phyloP scores from a whole-genome alignment of 92 coral and sea anemone species.

The Blastomussa wellsi region DNA sequence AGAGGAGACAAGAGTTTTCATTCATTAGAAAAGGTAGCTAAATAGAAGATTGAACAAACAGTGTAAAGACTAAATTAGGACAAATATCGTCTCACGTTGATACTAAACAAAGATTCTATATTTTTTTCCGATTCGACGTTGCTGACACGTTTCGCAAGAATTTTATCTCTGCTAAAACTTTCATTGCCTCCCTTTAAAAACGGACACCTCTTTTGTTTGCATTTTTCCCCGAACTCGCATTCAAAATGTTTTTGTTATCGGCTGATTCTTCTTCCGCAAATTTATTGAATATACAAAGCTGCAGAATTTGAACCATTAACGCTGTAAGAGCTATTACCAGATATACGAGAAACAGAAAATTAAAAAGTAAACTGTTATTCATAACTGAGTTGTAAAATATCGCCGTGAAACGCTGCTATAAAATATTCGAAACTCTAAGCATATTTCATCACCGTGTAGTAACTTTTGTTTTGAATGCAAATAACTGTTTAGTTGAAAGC shows the following conservation, averaged over 20 bases:
- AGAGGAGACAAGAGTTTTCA: neutral
- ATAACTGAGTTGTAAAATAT: neutral
- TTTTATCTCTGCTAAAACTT: neutral
- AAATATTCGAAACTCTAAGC: neutral
- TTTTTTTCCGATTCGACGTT: neutral
- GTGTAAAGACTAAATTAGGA: slow-evolving; percentile 19
- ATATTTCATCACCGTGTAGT: neutral
- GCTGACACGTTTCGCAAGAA: neutral
- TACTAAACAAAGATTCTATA: slow-evolving; percentile 7
- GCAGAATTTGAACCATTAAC: slow-evolving; percentile 4
- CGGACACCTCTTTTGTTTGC: neutral
- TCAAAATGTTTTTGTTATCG: slow-evolving; percentile 9
- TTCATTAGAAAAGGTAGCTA: slow-evolving; percentile 29
- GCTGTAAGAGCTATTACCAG: slow-evolving; percentile 18
- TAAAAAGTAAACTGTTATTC: slow-evolving; percentile 5
- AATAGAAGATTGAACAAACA: slow-evolving; percentile 39
- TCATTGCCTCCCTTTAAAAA: slow-evolving; percentile 4
- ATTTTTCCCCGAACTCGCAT: slow-evolving; percentile 2
- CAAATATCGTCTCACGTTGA: slow-evolving; percentile 7
- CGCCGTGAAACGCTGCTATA: neutral
- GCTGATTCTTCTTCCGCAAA: neutral
- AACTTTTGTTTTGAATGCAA: slow-evolving; percentile 8
- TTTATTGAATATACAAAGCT: slow-evolving; percentile 27
- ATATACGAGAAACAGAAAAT: slow-evolving; percentile 19
- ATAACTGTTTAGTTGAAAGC: slow-evolving; percentile 10